Evolutionary conservation across 2,888 invertebrate species (phyloP).

Genomic region (Lagria hirta): DNA sequence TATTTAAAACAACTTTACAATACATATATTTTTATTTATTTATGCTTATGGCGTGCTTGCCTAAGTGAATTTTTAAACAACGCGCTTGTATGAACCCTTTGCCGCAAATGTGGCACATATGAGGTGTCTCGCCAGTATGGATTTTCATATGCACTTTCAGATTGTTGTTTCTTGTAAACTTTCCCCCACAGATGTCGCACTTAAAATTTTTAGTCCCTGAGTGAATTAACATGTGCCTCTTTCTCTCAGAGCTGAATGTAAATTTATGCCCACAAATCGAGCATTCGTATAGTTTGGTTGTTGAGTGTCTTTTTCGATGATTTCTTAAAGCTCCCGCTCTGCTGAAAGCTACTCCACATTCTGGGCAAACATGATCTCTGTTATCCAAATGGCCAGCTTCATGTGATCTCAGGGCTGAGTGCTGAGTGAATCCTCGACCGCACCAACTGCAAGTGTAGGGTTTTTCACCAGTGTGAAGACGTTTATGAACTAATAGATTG

Average conservation of each 20-base stretch:
- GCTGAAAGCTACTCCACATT: constrained; percentile 37
- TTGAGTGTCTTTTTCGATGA: constrained; percentile 33
- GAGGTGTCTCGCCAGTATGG: constrained; percentile 59
- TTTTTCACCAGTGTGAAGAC: constrained; percentile 36
- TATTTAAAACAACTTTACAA: no score
- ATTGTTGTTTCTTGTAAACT: constrained; percentile 58
- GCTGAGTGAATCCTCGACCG: constrained; percentile 35
- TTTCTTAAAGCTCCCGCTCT: constrained; percentile 31
- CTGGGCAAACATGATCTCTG: constrained; percentile 32
- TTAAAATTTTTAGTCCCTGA: constrained; percentile 34
- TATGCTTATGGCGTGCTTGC: no score
- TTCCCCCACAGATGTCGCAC: constrained; percentile 58
- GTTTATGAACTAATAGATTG: constrained; percentile 33
- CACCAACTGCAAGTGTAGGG: constrained; percentile 38
- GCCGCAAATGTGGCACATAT: constrained; percentile 58
- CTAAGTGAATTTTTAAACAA: no score
- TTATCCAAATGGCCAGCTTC: constrained; percentile 33
- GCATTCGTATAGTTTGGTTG: constrained; percentile 31
- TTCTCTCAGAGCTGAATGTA: constrained; percentile 33
- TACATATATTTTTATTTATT: no score
- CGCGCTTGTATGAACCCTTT: constrained; percentile 60
- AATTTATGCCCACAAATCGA: constrained; percentile 35
- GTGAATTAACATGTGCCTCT: constrained; percentile 38
- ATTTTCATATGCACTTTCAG: constrained; percentile 58
- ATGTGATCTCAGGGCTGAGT: constrained; percentile 36